Base-by-base conservation (phyloP, 2,797 vertebrate species). In the Naso thynnoides region DNA sequence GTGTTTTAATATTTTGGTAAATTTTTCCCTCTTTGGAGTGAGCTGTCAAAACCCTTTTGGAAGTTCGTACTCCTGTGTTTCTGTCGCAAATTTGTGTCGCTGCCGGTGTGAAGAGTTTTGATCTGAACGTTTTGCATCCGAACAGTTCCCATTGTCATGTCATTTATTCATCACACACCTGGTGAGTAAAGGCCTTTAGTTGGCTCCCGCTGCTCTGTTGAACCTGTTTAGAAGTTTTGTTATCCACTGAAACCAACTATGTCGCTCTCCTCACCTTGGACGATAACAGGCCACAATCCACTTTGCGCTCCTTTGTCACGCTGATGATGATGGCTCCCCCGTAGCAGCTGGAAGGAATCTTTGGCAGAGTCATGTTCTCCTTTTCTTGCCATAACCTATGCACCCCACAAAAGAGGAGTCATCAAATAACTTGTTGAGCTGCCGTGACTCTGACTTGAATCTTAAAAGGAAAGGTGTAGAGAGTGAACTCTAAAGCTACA, bases 391-490 rank as follows among this genome's bases (percentile, higher is more conserved):
- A 55, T 71, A 60, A 85, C 76, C 70, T 74, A 14, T 44, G 38
- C 24, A 36, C 31, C 33, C 31, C 54, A 60, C 57, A 78, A 63
- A 44, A 50, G 62, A 70, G 62, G 42, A 79, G 81, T 57, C 75
- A 76, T 87, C 80, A 80, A 74, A 83, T 70, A 63, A 72, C 47
- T 55, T 4, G n/a, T 33, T 62, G 52, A 78, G 66, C 58, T 49
- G 54, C 69, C 47, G 27, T 76, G 76, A 87, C 81, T 81, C 64
- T 39, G 62, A 78, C 54, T 70, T 65, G 53, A 84, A 78, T 84
- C 72, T 67, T 81, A 52, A 79, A 82, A 76, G 39, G 55, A 69
- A 56, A 79, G 38, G 49, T 68, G 61, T 70, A 29, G 60, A 76
- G 73, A 65, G 39, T n/a, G 55, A 68, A 72, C 62, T 56, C 6